Evolutionary conservation across 2,113 vertebrate genomes (phyloP), one percentile per base, ranked within the genome.

Genomic region (Psilopogon haemacephalus): DNA sequence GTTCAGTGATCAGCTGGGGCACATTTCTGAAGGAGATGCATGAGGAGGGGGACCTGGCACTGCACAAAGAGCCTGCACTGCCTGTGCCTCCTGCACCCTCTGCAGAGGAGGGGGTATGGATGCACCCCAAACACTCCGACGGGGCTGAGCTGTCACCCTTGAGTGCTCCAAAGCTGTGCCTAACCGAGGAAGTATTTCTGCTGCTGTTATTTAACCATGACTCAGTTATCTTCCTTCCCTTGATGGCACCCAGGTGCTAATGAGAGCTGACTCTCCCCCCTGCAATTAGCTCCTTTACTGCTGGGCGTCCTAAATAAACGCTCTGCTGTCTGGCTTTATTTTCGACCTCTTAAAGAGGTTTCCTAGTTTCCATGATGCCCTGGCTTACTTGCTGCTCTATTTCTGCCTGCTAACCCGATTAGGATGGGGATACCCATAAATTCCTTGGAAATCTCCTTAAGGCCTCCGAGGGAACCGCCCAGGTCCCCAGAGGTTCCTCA

Each of bases 311-410:
- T 74, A 91, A 95, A 93, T 71, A 75, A 89, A 65, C 0, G 2
- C 87, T 64, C n/a, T 42, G 74, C 86, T 67, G 23, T 32, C 86
- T 92, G 85, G 50, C 44, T 81, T 95, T 96, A 95, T 95, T 96
- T 94, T 96, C 89, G 95, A 72, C 91, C 58, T 17, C 1, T 14
- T 42, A 89, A 96, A 86, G 95, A 95, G 82, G 94, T 94, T 95
- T 96, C 93, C 87, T 21, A 5, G 64, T 95, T 95, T 96, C 95
- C 79, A 0, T 95, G 94, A 93, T 2, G 72, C 67, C 32, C 9
- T 27, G 80, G 56, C 65, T 91, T 89, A 32, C 69, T 62, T 7
- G 65, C 8, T 15, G 72, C 79, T 82, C 76, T 95, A 95, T 96
- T 96, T 93, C 63, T 5, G 44, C 11, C 71, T 80, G 64, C 72